Evolutionary conservation across 2,888 invertebrate genomes (phyloP).

Genomic region (Glaucopsyche alexis): DNA sequence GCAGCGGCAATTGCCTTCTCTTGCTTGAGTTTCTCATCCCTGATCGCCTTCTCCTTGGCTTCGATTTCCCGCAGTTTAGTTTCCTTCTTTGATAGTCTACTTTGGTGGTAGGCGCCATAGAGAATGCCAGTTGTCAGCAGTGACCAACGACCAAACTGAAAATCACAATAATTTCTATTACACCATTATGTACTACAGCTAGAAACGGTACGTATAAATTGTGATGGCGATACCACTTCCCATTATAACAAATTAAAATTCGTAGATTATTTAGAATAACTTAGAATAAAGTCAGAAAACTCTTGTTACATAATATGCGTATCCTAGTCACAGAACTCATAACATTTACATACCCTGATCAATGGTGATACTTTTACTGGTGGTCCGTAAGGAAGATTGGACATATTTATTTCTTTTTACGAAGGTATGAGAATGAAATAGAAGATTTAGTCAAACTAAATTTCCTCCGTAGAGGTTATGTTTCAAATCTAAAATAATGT

Average conservation of each 20-base stretch:
- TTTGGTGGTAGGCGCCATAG: slow-evolving; percentile 88
- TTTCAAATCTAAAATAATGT: slow-evolving; percentile 21
- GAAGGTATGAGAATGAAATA: slow-evolving; percentile 48
- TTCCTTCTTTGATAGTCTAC: slow-evolving; percentile 84
- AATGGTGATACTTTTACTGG: slow-evolving; percentile 90
- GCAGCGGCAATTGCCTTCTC: slow-evolving; percentile 84
- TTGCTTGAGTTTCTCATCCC: slow-evolving; percentile 85
- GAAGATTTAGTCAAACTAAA: slow-evolving; percentile 53
- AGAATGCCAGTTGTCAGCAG: slow-evolving; percentile 85
- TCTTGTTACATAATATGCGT: slow-evolving; percentile 57
- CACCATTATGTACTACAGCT: background rate
- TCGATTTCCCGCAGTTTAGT: slow-evolving; percentile 83
- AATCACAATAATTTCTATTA: slow-evolving; percentile 35
- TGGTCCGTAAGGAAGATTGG: slow-evolving; percentile 76
- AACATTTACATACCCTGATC: slow-evolving; percentile 83
- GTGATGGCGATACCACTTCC: too few species aligned
- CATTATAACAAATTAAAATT: slow-evolving; percentile 24
- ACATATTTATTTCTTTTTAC: slow-evolving; percentile 55
- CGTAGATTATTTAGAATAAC: background rate
- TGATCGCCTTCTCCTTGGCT: slow-evolving; percentile 82
- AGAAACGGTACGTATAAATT: background rate
- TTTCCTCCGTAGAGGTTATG: slow-evolving; percentile 49
- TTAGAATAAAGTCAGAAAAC: slow-evolving; percentile 39
- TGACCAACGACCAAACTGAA: slow-evolving; percentile 90
- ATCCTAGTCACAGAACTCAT: slow-evolving; percentile 31